Evolutionary conservation across 2,113 vertebrate genomes (phyloP), one percentile per base, ranked within the genome.

Genomic region (Camelus bactrianus): DNA sequence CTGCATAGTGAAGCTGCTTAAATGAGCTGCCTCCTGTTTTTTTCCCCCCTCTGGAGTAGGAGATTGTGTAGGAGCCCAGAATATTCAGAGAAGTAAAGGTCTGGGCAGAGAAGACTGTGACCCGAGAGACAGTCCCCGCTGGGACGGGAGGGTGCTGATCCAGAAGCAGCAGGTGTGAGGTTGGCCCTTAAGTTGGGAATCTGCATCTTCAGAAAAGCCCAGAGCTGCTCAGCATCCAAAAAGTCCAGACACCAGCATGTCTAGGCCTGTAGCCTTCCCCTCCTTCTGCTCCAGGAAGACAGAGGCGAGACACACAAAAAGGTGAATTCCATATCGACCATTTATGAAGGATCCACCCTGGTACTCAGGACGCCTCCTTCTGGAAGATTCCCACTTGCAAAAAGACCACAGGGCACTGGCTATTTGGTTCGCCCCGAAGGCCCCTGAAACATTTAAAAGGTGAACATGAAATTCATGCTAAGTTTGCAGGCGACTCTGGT

Each of bases 351-450:
- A 2, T 22, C 73, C 56, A 1, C 9, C 6, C 73, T 15, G 2
- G 20, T 6, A 17, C 81, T 58, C 12, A 50, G 54, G 50, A 24
- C 1, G 20, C 22, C 14, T 60, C 32, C 38, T 62, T 19, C 26
- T 9, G 65, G 30, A 56, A 79, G 30, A 19, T 1, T 3, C 17
- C 17, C 38, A 46, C 60, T 89, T 13, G 4, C 32, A 15, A 13
- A 62, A 28, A 28, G 20, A 35, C 46, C n/a, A 0, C 5, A 8
- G 50, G 35, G 5, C 2, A 0, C 17, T 1, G 5, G 56, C 5
- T 35, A 28, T 5, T 32, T 10, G 56, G 4, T 6, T 30, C 22
- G 26, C 26, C 4, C 35, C n/a, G 26, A 58, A 20, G 11, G 7
- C 50, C 13, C 19, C 48, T 2, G 0, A 54, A 35, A 1, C 48